These are phyloP conservation scores for Callyntrura guangdongensis DNA, from an alignment of 2,888 invertebrate genomes.

Conservation along the genomic window DNA sequence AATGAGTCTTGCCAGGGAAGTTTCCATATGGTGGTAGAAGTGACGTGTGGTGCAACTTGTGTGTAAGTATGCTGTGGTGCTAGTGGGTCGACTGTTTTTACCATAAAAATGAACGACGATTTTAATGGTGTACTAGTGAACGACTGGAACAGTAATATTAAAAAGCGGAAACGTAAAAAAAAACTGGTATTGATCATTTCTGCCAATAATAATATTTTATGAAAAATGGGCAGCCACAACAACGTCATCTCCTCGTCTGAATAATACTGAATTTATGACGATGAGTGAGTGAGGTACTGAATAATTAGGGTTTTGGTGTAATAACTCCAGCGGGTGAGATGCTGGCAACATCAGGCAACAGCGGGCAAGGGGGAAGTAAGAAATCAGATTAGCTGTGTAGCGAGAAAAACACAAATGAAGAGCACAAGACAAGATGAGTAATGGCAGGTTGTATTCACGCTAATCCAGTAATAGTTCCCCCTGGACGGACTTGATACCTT, in stretches of 20 bases:
- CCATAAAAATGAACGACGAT: constrained; percentile 38
- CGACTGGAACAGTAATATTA: background rate
- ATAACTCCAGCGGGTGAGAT: background rate
- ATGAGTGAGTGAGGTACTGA: constrained; percentile 12
- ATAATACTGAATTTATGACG: background rate
- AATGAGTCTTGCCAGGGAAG: constrained; percentile 36
- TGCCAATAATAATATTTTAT: constrained; percentile 38
- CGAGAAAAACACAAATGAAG: constrained; percentile 58
- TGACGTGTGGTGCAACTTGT: background rate
- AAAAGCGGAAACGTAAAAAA: constrained; percentile 28
- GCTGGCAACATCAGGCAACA: background rate
- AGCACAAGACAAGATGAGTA: constrained; percentile 74
- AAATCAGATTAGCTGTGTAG: constrained; percentile 33
- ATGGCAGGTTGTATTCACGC: constrained; percentile 76
- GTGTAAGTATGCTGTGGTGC: background rate
- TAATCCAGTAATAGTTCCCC: constrained; percentile 17
- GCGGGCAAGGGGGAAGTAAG: constrained; percentile 30
- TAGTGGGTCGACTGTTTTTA: background rate
- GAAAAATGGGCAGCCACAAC: background rate
- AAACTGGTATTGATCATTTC: constrained; percentile 39
- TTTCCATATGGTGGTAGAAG: constrained; percentile 31
- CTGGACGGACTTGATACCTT: background rate
- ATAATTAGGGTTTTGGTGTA: constrained; percentile 29
- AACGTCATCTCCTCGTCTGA: background rate
- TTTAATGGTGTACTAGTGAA: constrained; percentile 27